phyloP scores from a whole-genome alignment of 1,140 invertebrate species.

The Aphis gossypii region DNA sequence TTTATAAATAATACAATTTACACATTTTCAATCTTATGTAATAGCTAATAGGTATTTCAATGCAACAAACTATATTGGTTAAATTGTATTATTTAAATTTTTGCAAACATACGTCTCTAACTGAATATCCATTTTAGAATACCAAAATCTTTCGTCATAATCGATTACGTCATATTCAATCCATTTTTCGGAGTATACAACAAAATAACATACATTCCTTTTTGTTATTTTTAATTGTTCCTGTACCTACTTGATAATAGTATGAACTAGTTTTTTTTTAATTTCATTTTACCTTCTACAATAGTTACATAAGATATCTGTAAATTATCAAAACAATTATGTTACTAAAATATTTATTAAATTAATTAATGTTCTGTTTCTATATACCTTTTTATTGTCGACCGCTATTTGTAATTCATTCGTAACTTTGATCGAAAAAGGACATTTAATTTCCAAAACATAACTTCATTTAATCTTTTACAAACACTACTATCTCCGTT shows the following conservation, averaged over 20 bases:
- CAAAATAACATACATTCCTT: constrained; percentile 2
- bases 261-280: not conserved
- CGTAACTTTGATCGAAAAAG: constrained; percentile 5
- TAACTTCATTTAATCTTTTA: constrained; percentile 16
- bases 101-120: not conserved
- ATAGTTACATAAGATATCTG: not conserved
- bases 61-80: constrained; percentile 1
- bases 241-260: not conserved
- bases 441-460: constrained; percentile 37
- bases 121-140: not conserved
- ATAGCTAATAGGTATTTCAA: constrained; percentile 1
- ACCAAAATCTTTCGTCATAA: not conserved
- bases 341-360: constrained; percentile 3
- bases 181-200: not conserved
- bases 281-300: not conserved
- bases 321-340: not conserved
- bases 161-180: constrained; percentile 1
- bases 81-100: constrained; percentile 3
- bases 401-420: not conserved
- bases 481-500: constrained; percentile 22
- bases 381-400: constrained; percentile 5
- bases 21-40: not conserved
- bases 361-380: not conserved
- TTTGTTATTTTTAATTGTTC: not conserved
- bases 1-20: not conserved